Evolutionary conservation across 2,113 vertebrate species (phyloP).

Genomic region (Gracilinanus agilis): DNA sequence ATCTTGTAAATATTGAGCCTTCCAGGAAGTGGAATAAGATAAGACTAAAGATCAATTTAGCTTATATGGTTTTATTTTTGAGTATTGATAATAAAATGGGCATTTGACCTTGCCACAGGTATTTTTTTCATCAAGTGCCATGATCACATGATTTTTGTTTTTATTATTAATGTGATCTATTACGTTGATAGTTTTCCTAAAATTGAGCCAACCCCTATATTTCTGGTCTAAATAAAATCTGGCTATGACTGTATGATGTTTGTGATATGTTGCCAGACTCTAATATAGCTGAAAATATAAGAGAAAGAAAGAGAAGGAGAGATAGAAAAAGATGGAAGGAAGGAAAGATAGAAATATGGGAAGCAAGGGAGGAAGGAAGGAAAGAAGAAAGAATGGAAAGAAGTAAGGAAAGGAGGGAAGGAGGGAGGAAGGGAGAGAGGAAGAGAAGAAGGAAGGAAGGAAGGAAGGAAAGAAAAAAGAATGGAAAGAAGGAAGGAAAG

Average conservation of each 20-base stretch:
- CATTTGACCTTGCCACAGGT: background rate
- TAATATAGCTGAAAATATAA: background rate
- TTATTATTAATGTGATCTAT: background rate
- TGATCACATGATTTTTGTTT: background rate
- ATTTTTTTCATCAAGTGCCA: background rate
- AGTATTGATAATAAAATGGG: background rate
- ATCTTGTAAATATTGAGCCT: background rate
- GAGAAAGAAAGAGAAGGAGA: too few relatives aligned
- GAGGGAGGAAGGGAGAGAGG: too few relatives aligned
- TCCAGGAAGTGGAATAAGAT: background rate
- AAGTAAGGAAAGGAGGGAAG: too few relatives aligned
- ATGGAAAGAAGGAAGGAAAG: too few relatives aligned
- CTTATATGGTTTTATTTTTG: background rate
- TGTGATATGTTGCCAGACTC: background rate
- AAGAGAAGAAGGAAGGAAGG: too few relatives aligned
- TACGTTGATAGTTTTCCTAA: background rate
- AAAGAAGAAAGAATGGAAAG: too few relatives aligned
- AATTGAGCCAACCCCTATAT: background rate
- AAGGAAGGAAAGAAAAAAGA: too few relatives aligned
- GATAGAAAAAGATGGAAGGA: too few relatives aligned
- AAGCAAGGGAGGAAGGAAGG: too few relatives aligned
- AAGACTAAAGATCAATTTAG: background rate
- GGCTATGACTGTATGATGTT: background rate
- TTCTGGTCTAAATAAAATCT: background rate
- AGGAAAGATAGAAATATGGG: too few relatives aligned